Conservation (phyloP, 2,113 vertebrate species). For the Phycodurus eques region DNA sequence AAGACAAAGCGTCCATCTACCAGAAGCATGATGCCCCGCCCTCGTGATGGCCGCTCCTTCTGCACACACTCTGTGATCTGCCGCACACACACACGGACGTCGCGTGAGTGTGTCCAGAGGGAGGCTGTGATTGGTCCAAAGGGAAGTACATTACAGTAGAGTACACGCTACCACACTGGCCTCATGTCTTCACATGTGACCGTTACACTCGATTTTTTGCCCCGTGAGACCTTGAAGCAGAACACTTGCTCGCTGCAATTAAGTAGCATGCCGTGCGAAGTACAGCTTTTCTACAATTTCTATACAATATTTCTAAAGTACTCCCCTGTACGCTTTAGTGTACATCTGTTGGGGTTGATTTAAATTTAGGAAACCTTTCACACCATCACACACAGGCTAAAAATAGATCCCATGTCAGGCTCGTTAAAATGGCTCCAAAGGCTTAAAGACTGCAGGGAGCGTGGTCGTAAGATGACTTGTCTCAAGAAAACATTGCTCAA, state of each 20-base stretch:
- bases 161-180: constrained; percentile 19
- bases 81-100: constrained; percentile 10
- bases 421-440: constrained; percentile 16
- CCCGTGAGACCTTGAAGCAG: constrained; percentile 9
- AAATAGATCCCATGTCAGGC: neutral
- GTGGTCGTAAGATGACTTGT: neutral
- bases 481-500: neutral
- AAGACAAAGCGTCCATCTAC: constrained; percentile 96
- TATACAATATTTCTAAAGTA: constrained; percentile 73
- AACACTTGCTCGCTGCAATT: constrained; percentile 50
- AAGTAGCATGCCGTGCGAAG: constrained; percentile 64
- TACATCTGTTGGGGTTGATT: neutral
- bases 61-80: neutral
- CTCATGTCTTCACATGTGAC: constrained; percentile 62
- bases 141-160: constrained; percentile 24
- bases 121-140: constrained; percentile 32
- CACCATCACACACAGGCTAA: neutral
- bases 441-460: neutral
- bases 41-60: constrained; percentile 73
- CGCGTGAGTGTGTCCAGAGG: constrained; percentile 23
- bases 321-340: constrained; percentile 20
- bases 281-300: constrained; percentile 68
- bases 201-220: constrained; percentile 53
- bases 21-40: constrained; percentile 84
- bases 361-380: neutral